Base-by-base conservation (phyloP, 2,888 invertebrate genomes). In the Trachelus iudaicus region DNA sequence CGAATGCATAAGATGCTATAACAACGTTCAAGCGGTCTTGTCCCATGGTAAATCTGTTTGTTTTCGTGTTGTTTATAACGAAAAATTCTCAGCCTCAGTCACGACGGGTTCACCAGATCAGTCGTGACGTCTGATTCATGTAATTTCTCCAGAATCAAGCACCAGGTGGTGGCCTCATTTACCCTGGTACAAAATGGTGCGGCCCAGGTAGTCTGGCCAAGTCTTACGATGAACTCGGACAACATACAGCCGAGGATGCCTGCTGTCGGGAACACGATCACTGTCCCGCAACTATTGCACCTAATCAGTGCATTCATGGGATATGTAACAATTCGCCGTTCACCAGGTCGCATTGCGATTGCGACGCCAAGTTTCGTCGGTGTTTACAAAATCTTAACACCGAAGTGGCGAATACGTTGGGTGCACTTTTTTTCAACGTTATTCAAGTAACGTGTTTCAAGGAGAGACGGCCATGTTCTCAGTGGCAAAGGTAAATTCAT, bases 131-230 rank as follows among this genome's bases (percentile, higher is more conserved):
- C 23, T 56, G 23, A 56, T 56, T 71, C 11, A 71, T 33, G 1
- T 34, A 33, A 71, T 71, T 71, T 31, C 71, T 71, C 4, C 77
- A 89, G 88, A 86, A 89, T 76, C 89, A 90, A 78, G 82, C 86
- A 69, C 79, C 87, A 4, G 87, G 86, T 12, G 84, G 87, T 56
- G 90, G 90, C 12, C 76, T 90, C 30, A 90, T 92, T 76, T 92
- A 91, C 81, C 94, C 94, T 77, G 96, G 96, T 3, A 96, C 96
- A 0, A 95, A 96, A 87, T 96, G 96, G 96, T 96, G 96, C 88
- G 96, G 96, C 0, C 94, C 95, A 75, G 96, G 96, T 34, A 94
- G 93, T 80, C 91, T 93, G 23, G 95, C 96, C 0, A 86, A 87
- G 3, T 93, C 94, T 83, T 94, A 93, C 86, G 92, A 94, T 40